Evolutionary conservation across 2,113 vertebrate species (phyloP).

Genomic region (Illadopsis cleaveri): DNA sequence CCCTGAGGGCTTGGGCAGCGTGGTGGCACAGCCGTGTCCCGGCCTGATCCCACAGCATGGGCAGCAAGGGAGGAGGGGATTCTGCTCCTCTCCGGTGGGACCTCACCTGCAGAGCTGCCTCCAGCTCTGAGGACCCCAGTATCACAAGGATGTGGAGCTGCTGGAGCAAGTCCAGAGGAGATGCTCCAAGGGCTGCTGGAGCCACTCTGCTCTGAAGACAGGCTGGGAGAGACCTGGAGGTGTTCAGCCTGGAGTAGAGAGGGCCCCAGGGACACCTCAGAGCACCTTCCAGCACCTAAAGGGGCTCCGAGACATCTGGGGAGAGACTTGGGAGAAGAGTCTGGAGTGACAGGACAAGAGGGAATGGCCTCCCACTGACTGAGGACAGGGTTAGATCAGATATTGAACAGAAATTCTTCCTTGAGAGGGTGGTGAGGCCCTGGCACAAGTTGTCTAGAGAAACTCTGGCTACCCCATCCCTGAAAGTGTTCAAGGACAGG

Average conservation of each 20-base stretch:
- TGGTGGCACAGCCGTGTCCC: accelerated
- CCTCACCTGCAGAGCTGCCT: background rate
- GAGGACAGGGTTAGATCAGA: too few species aligned
- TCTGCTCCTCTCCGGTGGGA: background rate
- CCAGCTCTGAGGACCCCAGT: background rate
- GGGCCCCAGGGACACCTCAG: background rate
- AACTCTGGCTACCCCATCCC: background rate
- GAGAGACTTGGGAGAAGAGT: too few species aligned
- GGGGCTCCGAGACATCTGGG: background rate
- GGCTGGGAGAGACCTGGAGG: background rate
- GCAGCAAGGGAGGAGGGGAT: background rate
- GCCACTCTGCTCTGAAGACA: background rate
- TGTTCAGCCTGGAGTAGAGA: background rate
- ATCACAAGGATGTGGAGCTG: background rate
- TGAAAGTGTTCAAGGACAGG: background rate
- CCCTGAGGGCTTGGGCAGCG: accelerated
- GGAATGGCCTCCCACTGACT: too few species aligned
- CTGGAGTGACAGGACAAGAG: too few species aligned
- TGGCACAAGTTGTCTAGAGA: background rate
- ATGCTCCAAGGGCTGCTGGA: background rate
- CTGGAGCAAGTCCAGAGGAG: background rate
- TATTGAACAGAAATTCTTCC: too few species aligned
- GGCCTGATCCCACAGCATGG: background rate
- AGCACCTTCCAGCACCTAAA: background rate
- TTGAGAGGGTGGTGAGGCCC: too few species aligned